phyloP scores from a whole-genome alignment of 2,888 invertebrate genomes.

The Elmis aenea region DNA sequence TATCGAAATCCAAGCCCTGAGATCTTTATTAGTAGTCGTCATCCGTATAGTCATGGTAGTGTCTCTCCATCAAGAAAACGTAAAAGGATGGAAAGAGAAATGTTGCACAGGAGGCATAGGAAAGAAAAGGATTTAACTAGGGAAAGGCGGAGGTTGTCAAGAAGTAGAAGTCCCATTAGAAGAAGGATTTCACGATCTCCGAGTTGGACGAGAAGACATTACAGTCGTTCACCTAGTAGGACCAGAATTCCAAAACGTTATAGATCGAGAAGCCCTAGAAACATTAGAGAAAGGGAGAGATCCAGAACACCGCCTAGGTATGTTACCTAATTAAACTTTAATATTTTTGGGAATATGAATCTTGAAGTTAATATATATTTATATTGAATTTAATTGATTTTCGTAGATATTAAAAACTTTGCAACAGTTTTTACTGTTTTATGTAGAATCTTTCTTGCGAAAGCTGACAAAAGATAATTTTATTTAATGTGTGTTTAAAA shows the following conservation, averaged over 20 bases:
- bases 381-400: too few relatives aligned
- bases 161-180: constrained; percentile 56
- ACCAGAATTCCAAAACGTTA: constrained; percentile 46
- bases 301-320: constrained; percentile 20
- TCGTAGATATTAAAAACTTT: constrained; percentile 9
- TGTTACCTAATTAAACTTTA: too few relatives aligned
- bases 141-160: constrained; percentile 51
- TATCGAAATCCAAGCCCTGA: constrained; percentile 42
- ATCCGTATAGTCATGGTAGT: constrained; percentile 31
- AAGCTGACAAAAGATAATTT: too few relatives aligned
- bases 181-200: constrained; percentile 52
- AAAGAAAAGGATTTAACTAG: constrained; percentile 47
- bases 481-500: too few relatives aligned
- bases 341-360: too few relatives aligned
- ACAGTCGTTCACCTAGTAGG: constrained; percentile 42
- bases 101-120: constrained; percentile 46
- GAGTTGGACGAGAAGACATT: constrained; percentile 48
- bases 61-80: constrained; percentile 43
- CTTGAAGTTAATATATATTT: too few relatives aligned
- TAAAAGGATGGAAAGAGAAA: constrained; percentile 43
- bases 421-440: constrained; percentile 5
- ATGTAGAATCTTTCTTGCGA: too few relatives aligned
- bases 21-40: constrained; percentile 21
- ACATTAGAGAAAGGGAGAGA: constrained; percentile 30
- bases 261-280: constrained; percentile 49